Conservation (phyloP, 2,797 vertebrate genomes). For the Pantherophis alleghaniensis region DNA sequence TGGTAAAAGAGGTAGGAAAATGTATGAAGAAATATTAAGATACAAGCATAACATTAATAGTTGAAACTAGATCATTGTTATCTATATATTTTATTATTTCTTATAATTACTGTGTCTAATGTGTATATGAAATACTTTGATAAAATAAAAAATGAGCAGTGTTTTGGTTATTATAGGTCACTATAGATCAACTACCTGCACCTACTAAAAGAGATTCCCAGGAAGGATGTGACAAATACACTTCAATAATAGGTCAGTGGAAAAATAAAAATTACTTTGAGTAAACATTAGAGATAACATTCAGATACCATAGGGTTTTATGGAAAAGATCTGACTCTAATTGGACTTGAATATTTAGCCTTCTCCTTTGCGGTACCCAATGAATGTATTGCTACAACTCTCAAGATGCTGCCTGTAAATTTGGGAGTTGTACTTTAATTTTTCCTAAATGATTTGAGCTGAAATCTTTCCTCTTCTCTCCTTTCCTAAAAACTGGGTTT, state of each 20-base stretch:
- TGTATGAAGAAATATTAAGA: background rate
- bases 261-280: background rate
- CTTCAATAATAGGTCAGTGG: slow-evolving; percentile 66
- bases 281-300: background rate
- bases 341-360: background rate
- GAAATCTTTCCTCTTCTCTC: background rate
- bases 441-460: background rate
- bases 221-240: slow-evolving; percentile 37
- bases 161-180: slow-evolving; percentile 74
- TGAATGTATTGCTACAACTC: background rate
- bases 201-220: slow-evolving; percentile 3
- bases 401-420: background rate
- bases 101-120: background rate
- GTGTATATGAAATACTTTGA: background rate
- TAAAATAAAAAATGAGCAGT: background rate
- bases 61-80: background rate
- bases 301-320: background rate
- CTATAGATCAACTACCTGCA: slow-evolving; percentile 75
- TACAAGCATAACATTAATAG: background rate
- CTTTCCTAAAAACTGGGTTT: background rate
- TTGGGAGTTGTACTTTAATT: background rate
- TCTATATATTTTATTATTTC: background rate
- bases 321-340: background rate
- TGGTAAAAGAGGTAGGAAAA: background rate
- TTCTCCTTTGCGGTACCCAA: background rate